phyloP scores from a whole-genome alignment of 2,888 invertebrate species.

The Erannis defoliaria region DNA sequence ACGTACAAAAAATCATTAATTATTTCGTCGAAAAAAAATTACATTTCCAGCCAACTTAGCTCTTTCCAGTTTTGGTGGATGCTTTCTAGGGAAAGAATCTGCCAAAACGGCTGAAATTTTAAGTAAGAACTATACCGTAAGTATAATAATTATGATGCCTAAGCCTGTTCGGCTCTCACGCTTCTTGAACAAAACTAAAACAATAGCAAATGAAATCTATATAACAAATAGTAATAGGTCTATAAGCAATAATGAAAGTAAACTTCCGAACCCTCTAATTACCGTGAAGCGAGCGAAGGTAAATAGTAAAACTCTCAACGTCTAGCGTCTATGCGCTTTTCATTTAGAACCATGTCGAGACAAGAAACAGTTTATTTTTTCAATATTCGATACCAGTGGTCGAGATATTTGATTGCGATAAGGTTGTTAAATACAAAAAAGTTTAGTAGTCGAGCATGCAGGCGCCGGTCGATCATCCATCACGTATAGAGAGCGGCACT shows the following conservation, averaged over 20 bases:
- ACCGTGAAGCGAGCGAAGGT: slow-evolving; percentile 74
- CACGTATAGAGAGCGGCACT: slow-evolving; percentile 80
- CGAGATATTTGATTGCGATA: slow-evolving; percentile 18
- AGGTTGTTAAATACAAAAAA: slow-evolving; percentile 23
- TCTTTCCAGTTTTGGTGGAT: too few species aligned
- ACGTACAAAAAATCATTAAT: too few species aligned
- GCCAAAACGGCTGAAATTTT: too few species aligned
- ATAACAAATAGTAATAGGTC: slow-evolving; percentile 81
- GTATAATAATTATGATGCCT: background rate
- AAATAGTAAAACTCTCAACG: slow-evolving; percentile 68
- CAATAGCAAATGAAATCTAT: slow-evolving; percentile 74
- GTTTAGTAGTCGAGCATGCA: slow-evolving; percentile 14
- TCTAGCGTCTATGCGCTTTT: background rate
- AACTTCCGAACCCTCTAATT: slow-evolving; percentile 84
- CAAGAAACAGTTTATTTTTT: background rate
- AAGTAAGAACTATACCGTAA: background rate
- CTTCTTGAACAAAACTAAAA: slow-evolving; percentile 57
- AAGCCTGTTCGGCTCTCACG: slow-evolving; percentile 52
- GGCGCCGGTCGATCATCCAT: slow-evolving; percentile 84
- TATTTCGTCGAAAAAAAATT: too few species aligned
- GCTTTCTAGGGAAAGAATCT: too few species aligned
- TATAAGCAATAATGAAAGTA: slow-evolving; percentile 81
- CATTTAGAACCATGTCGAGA: slow-evolving; percentile 9
- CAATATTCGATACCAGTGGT: background rate
- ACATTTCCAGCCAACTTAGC: too few species aligned